These are phyloP conservation scores for Uropetala carovei DNA, from an alignment of 2,888 invertebrate genomes.

Conservation along the genomic window DNA sequence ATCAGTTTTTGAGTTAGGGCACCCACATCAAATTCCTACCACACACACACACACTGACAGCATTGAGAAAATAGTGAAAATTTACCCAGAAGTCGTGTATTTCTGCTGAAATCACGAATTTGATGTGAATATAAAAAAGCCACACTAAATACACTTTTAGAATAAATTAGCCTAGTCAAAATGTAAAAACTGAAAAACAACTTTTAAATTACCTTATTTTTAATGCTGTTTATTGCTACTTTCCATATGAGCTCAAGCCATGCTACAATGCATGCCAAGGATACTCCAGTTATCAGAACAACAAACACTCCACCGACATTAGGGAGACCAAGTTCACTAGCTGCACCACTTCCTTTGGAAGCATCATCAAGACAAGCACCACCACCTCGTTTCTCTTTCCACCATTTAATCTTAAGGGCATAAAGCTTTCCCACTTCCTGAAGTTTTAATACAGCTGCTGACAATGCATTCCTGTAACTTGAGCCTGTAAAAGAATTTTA, in stretches of 20 bases:
- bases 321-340: constrained; percentile 81
- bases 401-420: constrained; percentile 93
- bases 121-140: neutral
- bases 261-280: constrained; percentile 84
- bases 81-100: too few species aligned
- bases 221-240: constrained; percentile 85
- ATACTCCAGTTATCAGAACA: constrained; percentile 86
- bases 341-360: constrained; percentile 64
- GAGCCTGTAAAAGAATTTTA: constrained; percentile 80
- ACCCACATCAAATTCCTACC: too few species aligned
- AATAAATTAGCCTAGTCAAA: neutral
- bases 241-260: constrained; percentile 91
- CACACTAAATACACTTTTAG: neutral
- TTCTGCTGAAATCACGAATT: too few species aligned
- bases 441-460: constrained; percentile 90
- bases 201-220: constrained; percentile 81
- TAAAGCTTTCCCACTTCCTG: constrained; percentile 92
- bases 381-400: constrained; percentile 84
- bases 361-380: constrained; percentile 75
- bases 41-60: too few species aligned
- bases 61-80: too few species aligned
- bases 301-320: constrained; percentile 96
- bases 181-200: neutral
- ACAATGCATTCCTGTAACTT: constrained; percentile 87
- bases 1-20: too few species aligned